Percentiles rank a stretch among this genome's conserved stretches.
Evolutionary conservation across 2,888 invertebrate species (phyloP).

Genomic region (Platycheirus rosarum): DNA sequence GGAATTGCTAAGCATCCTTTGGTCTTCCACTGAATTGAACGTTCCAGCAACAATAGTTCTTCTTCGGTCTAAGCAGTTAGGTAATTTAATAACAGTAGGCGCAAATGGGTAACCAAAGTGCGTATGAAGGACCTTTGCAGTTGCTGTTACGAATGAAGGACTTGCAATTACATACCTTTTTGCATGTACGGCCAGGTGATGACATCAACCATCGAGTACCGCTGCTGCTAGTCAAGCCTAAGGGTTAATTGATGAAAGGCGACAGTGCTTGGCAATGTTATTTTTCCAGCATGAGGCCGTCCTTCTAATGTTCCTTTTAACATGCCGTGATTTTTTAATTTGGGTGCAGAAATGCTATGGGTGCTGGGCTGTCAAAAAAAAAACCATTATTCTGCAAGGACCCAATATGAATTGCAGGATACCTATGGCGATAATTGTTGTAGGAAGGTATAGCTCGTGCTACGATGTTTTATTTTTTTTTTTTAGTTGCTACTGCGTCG

Average conservation of each 20-base stretch:
- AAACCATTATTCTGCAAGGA: conserved; percentile 16
- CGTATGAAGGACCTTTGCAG: conserved; percentile 30
- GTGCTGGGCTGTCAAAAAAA: conserved; percentile 46
- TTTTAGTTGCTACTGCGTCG: conserved; percentile 56
- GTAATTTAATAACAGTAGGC: conserved; percentile 64
- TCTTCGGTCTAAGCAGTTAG: conserved; percentile 54
- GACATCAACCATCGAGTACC: conserved; percentile 46
- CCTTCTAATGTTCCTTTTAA: conserved; percentile 22
- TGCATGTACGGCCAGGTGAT: conserved; percentile 65
- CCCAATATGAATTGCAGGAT: conserved; percentile 24
- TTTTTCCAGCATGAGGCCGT: conserved; percentile 71
- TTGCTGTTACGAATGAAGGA: conserved; percentile 53
- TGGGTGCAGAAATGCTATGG: conserved; percentile 69
- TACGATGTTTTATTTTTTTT: conserved; percentile 18
- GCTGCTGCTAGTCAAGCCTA: conserved; percentile 43
- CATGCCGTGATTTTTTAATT: conserved; percentile 58
- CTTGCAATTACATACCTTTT: conserved; percentile 60
- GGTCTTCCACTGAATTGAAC: conserved; percentile 32
- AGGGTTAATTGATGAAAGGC: conserved; percentile 69
- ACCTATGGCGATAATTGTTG: conserved; percentile 67
- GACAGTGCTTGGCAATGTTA: conserved; percentile 46
- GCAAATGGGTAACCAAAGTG: conserved; percentile 51
- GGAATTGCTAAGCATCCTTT: conserved; percentile 42
- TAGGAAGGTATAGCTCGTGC: conserved; percentile 63
- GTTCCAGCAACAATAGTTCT: conserved; percentile 49